Percentiles rank a stretch among this genome's conserved stretches.
These are phyloP conservation scores for Euspilapteryx auroguttella DNA, from an alignment of 2,888 invertebrate genomes.

Conservation along the genomic window DNA sequence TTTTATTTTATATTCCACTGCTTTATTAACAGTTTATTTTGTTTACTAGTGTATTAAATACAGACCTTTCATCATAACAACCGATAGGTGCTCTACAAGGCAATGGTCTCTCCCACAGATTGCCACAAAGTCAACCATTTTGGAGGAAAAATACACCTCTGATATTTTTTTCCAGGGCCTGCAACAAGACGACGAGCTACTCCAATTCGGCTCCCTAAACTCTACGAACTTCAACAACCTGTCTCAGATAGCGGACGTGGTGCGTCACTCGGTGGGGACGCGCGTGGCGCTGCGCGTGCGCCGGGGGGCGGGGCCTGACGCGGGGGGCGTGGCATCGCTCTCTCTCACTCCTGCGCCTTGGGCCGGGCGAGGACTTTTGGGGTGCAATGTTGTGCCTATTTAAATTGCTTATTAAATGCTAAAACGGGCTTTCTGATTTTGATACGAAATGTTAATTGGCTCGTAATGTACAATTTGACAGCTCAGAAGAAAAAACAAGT, in stretches of 20 bases:
- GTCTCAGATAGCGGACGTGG: constrained; percentile 69
- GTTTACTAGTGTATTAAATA: too few relatives aligned
- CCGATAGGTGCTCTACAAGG: too few relatives aligned
- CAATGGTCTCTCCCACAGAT: too few relatives aligned
- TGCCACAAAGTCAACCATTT: too few relatives aligned
- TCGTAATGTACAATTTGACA: too few relatives aligned
- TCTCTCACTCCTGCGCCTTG: constrained; percentile 72
- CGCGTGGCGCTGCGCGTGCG: constrained; percentile 51
- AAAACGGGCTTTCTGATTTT: too few relatives aligned
- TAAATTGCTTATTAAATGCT: constrained; percentile 13
- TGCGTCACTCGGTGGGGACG: constrained; percentile 64
- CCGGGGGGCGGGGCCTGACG: constrained; percentile 38
- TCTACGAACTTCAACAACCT: constrained; percentile 69
- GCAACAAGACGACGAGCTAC: constrained; percentile 66
- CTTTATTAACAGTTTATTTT: too few relatives aligned
- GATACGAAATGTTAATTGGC: neutral
- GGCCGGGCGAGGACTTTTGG: constrained; percentile 78
- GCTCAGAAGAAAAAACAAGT: too few relatives aligned
- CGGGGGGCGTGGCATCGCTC: constrained; percentile 49
- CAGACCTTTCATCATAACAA: too few relatives aligned
- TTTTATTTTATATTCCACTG: too few relatives aligned
- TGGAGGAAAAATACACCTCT: too few relatives aligned
- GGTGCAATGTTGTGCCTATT: constrained; percentile 65
- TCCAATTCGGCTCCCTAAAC: constrained; percentile 80
- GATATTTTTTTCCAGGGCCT: constrained; percentile 77